Conservation (phyloP, 1,140 invertebrate species). For the Penaeus japonicus region DNA sequence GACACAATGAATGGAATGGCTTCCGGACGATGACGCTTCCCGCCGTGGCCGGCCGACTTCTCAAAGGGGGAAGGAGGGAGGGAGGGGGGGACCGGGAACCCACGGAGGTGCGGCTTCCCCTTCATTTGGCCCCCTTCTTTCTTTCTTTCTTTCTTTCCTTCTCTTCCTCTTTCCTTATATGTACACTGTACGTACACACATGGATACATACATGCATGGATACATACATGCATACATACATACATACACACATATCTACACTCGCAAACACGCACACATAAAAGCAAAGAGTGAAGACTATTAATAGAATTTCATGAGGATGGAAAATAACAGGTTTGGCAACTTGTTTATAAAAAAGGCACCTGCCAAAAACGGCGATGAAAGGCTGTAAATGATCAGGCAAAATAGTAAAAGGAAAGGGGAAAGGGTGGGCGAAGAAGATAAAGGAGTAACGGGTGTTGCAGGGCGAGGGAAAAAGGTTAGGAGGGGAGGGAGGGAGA, state of each 20-base stretch:
- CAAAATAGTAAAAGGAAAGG: no score
- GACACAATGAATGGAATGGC: no score
- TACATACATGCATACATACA: not conserved
- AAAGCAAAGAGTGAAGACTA: not conserved
- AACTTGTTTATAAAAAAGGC: not conserved
- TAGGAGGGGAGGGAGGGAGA: not conserved
- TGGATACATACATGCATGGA: not conserved
- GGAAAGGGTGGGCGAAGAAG: not conserved
- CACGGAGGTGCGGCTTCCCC: not conserved
- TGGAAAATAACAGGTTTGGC: no score
- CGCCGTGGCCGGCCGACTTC: no score
- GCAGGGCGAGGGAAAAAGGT: not conserved
- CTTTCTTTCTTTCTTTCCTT: not conserved
- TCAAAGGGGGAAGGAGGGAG: no score
- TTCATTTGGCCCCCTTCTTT: not conserved
- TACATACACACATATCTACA: not conserved
- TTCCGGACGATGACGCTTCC: no score
- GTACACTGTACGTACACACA: not conserved
- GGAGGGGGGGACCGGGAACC: no score
- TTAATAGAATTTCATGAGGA: no score
- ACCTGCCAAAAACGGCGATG: not conserved
- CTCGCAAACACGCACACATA: not conserved
- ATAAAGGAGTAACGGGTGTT: not conserved
- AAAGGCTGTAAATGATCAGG: no score
- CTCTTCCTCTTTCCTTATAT: not conserved